These are phyloP conservation scores for Pseudoips prasinana DNA, from an alignment of 2,888 invertebrate genomes.

Conservation along the genomic window DNA sequence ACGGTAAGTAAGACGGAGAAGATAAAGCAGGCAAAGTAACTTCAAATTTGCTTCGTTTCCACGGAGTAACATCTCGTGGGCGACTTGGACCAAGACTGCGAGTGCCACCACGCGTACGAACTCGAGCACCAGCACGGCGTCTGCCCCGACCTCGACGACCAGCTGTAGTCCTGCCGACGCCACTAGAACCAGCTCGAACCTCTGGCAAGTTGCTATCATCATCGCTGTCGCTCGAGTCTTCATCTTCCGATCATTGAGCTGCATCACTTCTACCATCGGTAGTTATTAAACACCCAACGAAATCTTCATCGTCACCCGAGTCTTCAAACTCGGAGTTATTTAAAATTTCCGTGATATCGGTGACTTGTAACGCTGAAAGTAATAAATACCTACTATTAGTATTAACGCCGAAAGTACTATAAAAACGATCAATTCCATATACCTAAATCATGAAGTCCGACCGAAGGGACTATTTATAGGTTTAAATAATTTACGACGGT, in stretches of 20 bases:
- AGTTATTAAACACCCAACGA: conserved; percentile 1
- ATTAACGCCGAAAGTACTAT: conserved; percentile 2
- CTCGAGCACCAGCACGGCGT: conserved; percentile 5
- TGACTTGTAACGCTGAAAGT: conserved; percentile 4
- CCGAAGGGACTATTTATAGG: conserved; percentile 5
- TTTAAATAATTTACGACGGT: conserved; percentile 7
- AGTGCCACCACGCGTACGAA: conserved; percentile 6
- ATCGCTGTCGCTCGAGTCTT: conserved; percentile 5
- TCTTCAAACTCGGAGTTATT: conserved; percentile 3
- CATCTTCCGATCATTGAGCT: conserved; percentile 6
- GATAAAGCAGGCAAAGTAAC: conserved; percentile 6
- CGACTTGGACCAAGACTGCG: conserved; percentile 1
- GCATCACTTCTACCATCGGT: conserved; percentile 1
- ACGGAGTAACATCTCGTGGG: conserved; percentile 3
- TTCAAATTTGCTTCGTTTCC: conserved; percentile 8
- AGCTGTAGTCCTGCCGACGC: neutral
- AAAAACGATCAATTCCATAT: conserved; percentile 2
- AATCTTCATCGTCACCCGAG: conserved; percentile 4
- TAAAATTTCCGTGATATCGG: conserved; percentile 4
- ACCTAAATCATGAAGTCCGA: conserved; percentile 6
- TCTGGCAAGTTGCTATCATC: conserved; percentile 1
- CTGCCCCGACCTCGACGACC: conserved; percentile 8
- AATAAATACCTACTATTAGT: conserved; percentile 3
- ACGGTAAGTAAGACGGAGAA: conserved; percentile 7
- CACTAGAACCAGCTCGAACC: neutral